These are phyloP conservation scores for Drosophila atripex DNA, from an alignment of 2,888 invertebrate genomes.

Conservation along the genomic window DNA sequence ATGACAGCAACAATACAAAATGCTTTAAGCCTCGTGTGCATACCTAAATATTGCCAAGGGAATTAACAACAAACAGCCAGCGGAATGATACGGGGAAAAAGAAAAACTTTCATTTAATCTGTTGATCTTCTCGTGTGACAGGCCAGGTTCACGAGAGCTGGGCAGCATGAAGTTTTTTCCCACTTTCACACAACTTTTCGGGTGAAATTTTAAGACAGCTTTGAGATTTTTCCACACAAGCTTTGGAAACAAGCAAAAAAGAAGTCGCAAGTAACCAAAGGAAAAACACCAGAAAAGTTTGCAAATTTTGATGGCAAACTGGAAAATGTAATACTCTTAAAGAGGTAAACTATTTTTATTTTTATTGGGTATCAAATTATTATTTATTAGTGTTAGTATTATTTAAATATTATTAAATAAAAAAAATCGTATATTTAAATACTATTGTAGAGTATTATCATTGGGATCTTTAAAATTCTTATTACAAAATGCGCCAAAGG, in stretches of 20 bases:
- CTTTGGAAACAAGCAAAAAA: constrained; percentile 33
- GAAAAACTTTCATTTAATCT: constrained; percentile 68
- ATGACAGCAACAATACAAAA: constrained; percentile 64
- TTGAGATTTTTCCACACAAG: constrained; percentile 58
- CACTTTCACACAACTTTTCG: constrained; percentile 41
- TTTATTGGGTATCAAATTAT: not conserved
- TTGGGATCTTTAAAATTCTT: constrained; percentile 21
- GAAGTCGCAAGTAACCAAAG: constrained; percentile 19
- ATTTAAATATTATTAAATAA: too few relatives aligned
- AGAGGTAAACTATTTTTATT: not conserved
- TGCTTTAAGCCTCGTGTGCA: constrained; percentile 57
- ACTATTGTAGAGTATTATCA: constrained; percentile 30
- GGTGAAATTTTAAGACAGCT: constrained; percentile 67
- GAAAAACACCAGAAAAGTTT: constrained; percentile 17
- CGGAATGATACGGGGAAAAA: constrained; percentile 17
- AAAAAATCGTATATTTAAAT: too few relatives aligned
- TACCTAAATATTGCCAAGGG: constrained; percentile 50
- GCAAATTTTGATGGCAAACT: constrained; percentile 6
- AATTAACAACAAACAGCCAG: constrained; percentile 40
- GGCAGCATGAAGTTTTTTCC: constrained; percentile 33
- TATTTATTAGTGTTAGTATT: not conserved
- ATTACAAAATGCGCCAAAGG: constrained; percentile 49
- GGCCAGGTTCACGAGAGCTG: constrained; percentile 15
- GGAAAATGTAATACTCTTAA: not conserved
- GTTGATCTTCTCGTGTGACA: constrained; percentile 70